Evolutionary conservation across 2,888 invertebrate genomes (phyloP).

Genomic region (Microctonus aethiopoides): DNA sequence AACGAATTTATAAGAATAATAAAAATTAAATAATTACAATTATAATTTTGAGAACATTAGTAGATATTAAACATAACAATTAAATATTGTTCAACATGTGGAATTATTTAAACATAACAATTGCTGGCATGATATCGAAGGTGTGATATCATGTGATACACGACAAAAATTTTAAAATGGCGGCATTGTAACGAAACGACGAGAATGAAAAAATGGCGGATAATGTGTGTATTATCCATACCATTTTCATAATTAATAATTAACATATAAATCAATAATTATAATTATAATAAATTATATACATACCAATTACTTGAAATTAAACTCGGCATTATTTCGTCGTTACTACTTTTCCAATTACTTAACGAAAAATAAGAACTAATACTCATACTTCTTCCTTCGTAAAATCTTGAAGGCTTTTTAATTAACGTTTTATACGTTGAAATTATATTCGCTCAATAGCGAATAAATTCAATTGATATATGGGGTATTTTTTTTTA

Average conservation of each 20-base stretch:
- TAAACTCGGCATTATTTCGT: constrained; percentile 73
- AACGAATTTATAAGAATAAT: no score
- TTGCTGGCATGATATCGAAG: background rate
- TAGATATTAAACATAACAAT: no score
- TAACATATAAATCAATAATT: no score
- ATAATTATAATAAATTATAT: no score
- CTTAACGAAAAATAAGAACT: constrained; percentile 60
- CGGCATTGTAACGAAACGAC: constrained; percentile 37
- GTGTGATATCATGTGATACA: constrained; percentile 3
- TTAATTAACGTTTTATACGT: constrained; percentile 22
- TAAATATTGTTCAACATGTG: background rate
- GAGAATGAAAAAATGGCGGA: constrained; percentile 10
- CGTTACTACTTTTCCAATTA: constrained; percentile 65
- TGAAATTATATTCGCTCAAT: background rate
- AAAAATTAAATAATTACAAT: no score
- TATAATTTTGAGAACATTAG: no score
- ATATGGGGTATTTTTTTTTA: background rate
- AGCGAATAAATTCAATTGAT: background rate
- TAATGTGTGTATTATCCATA: background rate
- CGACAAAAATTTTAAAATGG: constrained; percentile 49
- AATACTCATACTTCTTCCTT: constrained; percentile 66
- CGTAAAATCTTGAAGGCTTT: constrained; percentile 62
- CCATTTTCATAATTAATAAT: background rate
- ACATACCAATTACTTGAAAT: constrained; percentile 76
- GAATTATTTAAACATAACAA: background rate